Conservation (phyloP, 53 echinoderm and acorn worm genomes). For the Apostichopus leukothele region DNA sequence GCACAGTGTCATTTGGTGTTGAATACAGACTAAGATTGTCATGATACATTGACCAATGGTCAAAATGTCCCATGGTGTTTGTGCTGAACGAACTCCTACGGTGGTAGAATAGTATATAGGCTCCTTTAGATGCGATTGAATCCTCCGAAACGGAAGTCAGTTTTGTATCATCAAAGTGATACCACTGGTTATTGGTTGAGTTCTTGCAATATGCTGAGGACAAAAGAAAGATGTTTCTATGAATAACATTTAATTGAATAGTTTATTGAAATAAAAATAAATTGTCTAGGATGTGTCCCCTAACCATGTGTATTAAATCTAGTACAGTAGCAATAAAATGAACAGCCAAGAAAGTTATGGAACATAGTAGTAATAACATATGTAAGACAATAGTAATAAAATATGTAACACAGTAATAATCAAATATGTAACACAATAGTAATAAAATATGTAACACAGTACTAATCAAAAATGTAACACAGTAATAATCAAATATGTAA, state of each 20-base stretch:
- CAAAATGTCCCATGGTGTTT: not conserved
- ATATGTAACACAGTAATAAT: too few relatives aligned
- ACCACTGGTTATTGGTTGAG: constrained; percentile 88
- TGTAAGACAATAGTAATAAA: too few relatives aligned
- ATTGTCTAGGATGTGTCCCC: too few relatives aligned
- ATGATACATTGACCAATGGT: constrained; percentile 20
- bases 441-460: too few relatives aligned
- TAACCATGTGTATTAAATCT: too few relatives aligned
- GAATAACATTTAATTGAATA: not conserved
- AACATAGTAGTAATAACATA: too few relatives aligned
- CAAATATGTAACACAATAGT: too few relatives aligned
- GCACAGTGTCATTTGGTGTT: not conserved
- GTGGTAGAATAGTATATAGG: constrained; percentile 96
- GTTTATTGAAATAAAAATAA: not conserved
- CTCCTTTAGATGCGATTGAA: constrained; percentile 59
- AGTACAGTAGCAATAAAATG: too few relatives aligned
- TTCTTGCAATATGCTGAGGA: constrained; percentile 85
- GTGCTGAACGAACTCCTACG: constrained; percentile 38
- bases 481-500: too few relatives aligned
- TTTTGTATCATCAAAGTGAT: constrained; percentile 94
- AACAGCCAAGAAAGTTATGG: too few relatives aligned
- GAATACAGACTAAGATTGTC: not conserved
- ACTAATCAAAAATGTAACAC: too few relatives aligned
- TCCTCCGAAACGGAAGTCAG: constrained; percentile 66
- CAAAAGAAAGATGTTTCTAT: not conserved